Conservation (phyloP, 2,797 vertebrate genomes). For the Mus caroli region DNA sequence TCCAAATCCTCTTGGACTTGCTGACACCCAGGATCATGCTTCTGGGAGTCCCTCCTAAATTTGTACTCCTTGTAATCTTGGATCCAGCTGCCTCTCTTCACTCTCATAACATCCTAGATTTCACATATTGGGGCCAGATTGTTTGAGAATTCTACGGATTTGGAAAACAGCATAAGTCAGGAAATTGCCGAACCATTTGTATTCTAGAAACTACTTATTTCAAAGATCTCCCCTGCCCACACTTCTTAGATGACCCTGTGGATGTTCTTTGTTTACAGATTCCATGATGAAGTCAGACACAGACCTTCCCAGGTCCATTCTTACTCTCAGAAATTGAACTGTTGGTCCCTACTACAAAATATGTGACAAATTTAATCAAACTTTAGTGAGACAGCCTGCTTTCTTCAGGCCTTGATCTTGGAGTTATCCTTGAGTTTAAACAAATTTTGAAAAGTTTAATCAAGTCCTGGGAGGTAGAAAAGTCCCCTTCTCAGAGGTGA, state of each 20-base stretch:
- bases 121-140: neutral
- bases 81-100: neutral
- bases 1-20: neutral
- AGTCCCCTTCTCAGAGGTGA: neutral
- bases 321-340: constrained; percentile 1
- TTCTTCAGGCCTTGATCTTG: neutral
- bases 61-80: too few relatives aligned
- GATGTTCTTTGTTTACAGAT: neutral
- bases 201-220: neutral
- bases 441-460: neutral
- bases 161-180: neutral
- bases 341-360: neutral
- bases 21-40: too few relatives aligned
- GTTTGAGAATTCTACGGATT: neutral
- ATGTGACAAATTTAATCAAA: neutral
- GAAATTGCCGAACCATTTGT: neutral
- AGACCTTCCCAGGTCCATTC: neutral
- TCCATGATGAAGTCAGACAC: neutral
- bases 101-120: neutral
- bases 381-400: neutral
- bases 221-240: neutral
- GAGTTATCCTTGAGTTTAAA: neutral
- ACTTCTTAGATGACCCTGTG: neutral
- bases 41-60: neutral
- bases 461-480: neutral